Evolutionary conservation across 2,113 vertebrate species (phyloP).

Genomic region (Camelus dromedarius): DNA sequence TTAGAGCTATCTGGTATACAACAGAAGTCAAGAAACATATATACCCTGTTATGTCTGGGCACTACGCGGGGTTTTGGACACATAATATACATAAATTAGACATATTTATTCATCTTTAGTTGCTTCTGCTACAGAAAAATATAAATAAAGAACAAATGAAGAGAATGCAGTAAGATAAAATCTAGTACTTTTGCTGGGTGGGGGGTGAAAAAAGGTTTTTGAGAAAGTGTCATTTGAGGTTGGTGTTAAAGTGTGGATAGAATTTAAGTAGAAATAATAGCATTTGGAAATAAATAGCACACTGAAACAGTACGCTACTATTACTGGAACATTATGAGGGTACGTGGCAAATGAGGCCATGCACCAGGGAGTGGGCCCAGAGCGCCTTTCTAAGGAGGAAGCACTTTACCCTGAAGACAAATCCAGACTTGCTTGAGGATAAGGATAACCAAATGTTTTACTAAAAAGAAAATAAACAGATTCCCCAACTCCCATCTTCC

Average conservation of each 20-base stretch:
- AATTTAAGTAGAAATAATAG: not conserved
- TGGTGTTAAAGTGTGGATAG: not conserved
- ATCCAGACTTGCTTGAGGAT: not conserved
- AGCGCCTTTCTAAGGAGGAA: not conserved
- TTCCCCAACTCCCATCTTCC: not conserved
- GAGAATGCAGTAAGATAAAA: constrained; percentile 7
- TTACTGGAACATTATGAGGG: not conserved
- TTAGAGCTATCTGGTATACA: not conserved
- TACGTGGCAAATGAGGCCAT: not conserved
- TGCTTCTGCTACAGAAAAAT: not conserved
- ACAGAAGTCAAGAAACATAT: not conserved
- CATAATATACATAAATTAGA: not conserved
- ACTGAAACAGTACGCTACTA: not conserved
- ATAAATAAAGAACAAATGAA: not conserved
- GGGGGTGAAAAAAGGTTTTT: not conserved
- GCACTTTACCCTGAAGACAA: not conserved
- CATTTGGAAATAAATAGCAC: not conserved
- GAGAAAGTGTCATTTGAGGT: not conserved
- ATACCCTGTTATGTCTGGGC: not conserved
- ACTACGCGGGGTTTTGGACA: not conserved
- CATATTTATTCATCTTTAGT: not conserved
- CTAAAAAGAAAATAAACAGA: not conserved
- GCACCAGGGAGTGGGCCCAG: not conserved
- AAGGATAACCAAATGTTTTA: constrained; percentile 23
- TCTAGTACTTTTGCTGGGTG: not conserved